Conservation (phyloP, 2,888 invertebrate genomes). For the Philonicus albiceps region DNA sequence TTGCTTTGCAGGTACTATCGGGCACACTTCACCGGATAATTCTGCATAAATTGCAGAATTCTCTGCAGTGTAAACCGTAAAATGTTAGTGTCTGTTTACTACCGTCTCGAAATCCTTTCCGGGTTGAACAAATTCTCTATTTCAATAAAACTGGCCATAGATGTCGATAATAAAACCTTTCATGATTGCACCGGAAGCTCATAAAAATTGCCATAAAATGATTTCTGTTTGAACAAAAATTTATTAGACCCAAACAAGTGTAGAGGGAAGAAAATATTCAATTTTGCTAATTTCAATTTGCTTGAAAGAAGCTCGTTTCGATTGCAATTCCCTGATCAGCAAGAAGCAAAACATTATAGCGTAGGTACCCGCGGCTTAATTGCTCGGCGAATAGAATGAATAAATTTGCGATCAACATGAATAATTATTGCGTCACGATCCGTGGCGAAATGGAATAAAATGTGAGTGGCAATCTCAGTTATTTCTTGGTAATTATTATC, state of each 20-base stretch:
- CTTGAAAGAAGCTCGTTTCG: neutral
- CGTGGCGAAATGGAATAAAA: slow-evolving; percentile 9
- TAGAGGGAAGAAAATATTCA: neutral
- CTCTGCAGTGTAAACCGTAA: neutral
- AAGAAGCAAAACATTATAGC: neutral
- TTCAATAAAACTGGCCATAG: neutral
- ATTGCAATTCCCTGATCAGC: neutral
- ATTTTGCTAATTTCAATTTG: slow-evolving; percentile 12
- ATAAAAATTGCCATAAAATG: neutral
- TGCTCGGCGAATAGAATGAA: neutral
- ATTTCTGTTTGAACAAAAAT: neutral
- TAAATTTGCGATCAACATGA: neutral
- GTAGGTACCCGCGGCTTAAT: neutral
- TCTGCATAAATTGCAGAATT: neutral
- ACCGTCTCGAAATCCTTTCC: neutral
- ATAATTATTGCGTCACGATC: slow-evolving; percentile 27
- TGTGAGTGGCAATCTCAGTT: neutral
- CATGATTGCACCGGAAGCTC: neutral
- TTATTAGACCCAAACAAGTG: neutral
- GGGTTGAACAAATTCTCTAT: neutral
- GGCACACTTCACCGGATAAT: neutral
- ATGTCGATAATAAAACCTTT: neutral
- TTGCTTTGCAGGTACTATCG: neutral
- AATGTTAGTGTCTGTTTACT: neutral
- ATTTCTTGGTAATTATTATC: slow-evolving; percentile 9